Evolutionary conservation across 2,113 vertebrate species (phyloP).

Genomic region (Polypterus senegalus): DNA sequence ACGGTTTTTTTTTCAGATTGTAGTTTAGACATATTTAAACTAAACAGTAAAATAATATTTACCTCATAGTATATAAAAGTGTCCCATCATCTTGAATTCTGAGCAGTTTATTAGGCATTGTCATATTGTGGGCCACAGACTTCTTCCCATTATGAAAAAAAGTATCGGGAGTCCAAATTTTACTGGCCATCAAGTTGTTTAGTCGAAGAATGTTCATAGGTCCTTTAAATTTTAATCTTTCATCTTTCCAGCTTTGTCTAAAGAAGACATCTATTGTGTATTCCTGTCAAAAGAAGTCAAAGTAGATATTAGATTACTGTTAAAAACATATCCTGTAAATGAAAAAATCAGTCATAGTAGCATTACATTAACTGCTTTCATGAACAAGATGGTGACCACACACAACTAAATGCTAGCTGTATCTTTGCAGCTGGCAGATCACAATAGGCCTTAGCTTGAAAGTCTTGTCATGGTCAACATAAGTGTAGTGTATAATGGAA

Average conservation of each 20-base stretch:
- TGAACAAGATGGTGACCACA: too few species aligned
- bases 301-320: neutral
- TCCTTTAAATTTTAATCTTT: conserved; percentile 73
- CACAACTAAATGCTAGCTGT: too few species aligned
- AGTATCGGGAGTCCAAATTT: conserved; percentile 82
- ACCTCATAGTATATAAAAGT: conserved; percentile 78
- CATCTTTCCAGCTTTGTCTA: conserved; percentile 79
- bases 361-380: too few species aligned
- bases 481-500: too few species aligned
- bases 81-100: conserved; percentile 76
- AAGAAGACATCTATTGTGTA: conserved; percentile 85
- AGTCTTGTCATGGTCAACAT: too few species aligned
- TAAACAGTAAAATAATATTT: conserved; percentile 5
- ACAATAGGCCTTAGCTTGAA: too few species aligned
- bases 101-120: conserved; percentile 78
- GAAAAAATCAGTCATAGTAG: too few species aligned
- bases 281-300: conserved; percentile 43
- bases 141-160: conserved; percentile 86
- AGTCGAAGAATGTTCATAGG: conserved; percentile 78
- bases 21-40: neutral
- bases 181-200: conserved; percentile 83
- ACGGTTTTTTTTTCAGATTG: neutral
- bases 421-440: too few species aligned
- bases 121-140: conserved; percentile 83
- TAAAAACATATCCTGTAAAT: too few species aligned